phyloP scores from a whole-genome alignment of 2,888 invertebrate genomes.

The Sesia apiformis region DNA sequence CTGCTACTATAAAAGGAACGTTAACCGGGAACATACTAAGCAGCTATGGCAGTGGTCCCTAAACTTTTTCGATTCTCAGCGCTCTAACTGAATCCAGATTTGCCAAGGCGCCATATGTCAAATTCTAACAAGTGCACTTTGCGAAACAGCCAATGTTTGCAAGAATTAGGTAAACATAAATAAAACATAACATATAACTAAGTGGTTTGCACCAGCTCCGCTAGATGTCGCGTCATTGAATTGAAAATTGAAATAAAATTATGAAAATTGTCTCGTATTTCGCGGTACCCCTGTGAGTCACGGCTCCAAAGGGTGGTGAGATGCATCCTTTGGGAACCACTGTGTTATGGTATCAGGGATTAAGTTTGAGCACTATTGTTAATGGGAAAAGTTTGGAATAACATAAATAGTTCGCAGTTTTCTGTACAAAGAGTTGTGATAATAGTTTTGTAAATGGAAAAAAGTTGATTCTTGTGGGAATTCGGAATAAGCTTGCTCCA shows the following conservation, averaged over 20 bases:
- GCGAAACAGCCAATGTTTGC: too few species aligned
- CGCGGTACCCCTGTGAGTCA: too few species aligned
- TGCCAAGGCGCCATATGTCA: too few species aligned
- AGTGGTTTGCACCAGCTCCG: too few species aligned
- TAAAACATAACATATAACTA: too few species aligned
- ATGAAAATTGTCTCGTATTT: too few species aligned
- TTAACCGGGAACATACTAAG: constrained; percentile 20
- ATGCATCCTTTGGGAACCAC: not conserved
- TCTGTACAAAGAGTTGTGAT: not conserved
- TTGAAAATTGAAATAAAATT: too few species aligned
- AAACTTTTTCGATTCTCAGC: not conserved
- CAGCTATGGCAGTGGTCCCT: not conserved
- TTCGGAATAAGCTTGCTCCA: not conserved
- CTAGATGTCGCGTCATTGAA: too few species aligned
- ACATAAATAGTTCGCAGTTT: constrained; percentile 11
- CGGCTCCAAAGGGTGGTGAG: too few species aligned
- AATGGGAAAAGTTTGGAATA: not conserved
- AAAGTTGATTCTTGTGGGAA: not conserved
- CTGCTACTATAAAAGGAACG: constrained; percentile 40
- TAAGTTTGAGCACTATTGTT: constrained; percentile 8
- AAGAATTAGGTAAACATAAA: too few species aligned
- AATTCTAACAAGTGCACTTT: too few species aligned
- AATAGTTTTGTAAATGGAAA: not conserved
- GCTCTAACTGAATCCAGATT: too few species aligned
- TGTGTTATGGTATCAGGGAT: constrained; percentile 8